Percentiles rank a stretch among this genome's conserved stretches.
phyloP scores from a whole-genome alignment of 1,140 invertebrate species.

The Holotrichia oblita region DNA sequence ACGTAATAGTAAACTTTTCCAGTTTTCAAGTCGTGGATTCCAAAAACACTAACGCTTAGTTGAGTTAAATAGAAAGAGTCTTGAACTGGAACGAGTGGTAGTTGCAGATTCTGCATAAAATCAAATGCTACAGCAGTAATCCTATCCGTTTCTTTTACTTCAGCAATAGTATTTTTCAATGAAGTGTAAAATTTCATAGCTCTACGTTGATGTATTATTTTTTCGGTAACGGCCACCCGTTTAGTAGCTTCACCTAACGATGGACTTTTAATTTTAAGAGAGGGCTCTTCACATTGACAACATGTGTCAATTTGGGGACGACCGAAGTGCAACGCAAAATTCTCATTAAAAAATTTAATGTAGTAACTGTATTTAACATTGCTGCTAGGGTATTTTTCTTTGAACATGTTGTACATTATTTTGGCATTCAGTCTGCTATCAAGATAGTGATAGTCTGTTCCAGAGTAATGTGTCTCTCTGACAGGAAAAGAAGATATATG shows the following conservation, averaged over 20 bases:
- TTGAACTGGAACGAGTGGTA: conserved; percentile 48
- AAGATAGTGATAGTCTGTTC: conserved; percentile 21
- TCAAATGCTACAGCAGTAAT: conserved; percentile 38
- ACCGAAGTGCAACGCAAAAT: conserved; percentile 21
- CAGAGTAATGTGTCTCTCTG: neutral
- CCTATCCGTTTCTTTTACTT: neutral
- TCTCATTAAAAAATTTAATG: conserved; percentile 8
- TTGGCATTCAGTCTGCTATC: conserved; percentile 20
- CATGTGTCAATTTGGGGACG: conserved; percentile 36
- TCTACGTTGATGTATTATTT: conserved; percentile 25
- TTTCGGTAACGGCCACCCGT: neutral
- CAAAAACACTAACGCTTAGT: conserved; percentile 38
- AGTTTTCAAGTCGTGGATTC: conserved; percentile 45
- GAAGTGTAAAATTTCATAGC: conserved; percentile 37
- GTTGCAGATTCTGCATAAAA: conserved; percentile 48
- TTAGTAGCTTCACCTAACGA: neutral
- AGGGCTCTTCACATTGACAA: neutral
- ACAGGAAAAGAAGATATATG: conserved; percentile 26
- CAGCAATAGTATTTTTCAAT: neutral
- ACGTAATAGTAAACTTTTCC: conserved; percentile 48
- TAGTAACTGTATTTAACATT: conserved; percentile 10
- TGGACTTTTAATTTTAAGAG: conserved; percentile 36
- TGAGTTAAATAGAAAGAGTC: conserved; percentile 46
- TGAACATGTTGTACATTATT: conserved; percentile 17
- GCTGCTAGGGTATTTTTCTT: neutral